Evolutionary conservation across 2,113 vertebrate species (phyloP).

Genomic region (Chionomys nivalis): DNA sequence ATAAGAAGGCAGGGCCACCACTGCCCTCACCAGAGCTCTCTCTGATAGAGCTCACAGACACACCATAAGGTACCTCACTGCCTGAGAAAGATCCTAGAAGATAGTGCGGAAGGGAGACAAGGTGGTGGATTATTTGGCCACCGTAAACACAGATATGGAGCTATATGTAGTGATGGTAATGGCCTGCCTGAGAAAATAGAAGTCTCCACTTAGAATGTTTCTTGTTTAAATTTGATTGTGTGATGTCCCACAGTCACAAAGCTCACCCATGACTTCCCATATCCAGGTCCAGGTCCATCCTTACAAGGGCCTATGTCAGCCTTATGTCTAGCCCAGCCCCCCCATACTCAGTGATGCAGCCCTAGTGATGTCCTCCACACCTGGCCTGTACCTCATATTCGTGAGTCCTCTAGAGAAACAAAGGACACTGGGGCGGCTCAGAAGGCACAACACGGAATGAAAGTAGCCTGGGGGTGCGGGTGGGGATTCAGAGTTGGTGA

Average conservation of each 20-base stretch:
- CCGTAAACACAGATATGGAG: background rate
- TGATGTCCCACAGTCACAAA: background rate
- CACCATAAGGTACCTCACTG: background rate
- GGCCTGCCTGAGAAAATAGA: background rate
- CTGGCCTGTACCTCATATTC: background rate
- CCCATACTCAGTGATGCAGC: background rate
- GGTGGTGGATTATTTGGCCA: background rate
- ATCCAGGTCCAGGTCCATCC: background rate
- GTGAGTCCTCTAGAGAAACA: background rate
- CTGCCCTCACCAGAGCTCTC: background rate
- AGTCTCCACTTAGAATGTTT: background rate
- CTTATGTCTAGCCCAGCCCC: background rate
- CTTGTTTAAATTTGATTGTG: background rate
- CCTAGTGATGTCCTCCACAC: background rate
- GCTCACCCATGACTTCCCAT: background rate
- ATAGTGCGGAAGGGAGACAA: background rate
- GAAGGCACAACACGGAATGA: background rate
- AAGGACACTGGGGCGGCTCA: too few species aligned
- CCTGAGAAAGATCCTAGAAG: background rate
- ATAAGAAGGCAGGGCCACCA: background rate
- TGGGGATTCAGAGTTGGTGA: background rate
- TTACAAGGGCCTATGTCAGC: rapidly evolving
- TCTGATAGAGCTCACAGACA: background rate
- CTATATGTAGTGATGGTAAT: background rate
- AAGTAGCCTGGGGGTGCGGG: background rate